phyloP scores from a whole-genome alignment of 2,888 invertebrate species.

The Scaptomyza reducta region DNA sequence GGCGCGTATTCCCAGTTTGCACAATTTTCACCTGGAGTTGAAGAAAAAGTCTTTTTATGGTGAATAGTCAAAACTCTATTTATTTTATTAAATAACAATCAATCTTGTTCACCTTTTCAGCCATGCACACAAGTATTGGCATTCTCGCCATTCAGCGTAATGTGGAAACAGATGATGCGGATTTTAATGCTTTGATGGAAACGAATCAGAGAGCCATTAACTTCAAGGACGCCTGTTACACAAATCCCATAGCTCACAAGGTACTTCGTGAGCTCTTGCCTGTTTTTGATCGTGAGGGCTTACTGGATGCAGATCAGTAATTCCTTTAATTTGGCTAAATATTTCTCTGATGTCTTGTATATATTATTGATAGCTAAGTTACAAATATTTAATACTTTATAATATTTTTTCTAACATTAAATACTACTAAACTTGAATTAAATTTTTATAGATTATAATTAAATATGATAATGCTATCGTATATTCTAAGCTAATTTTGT shows the following conservation, averaged over 20 bases:
- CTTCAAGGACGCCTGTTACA: constrained; percentile 78
- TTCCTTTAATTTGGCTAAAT: background rate
- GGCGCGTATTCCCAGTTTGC: constrained; percentile 78
- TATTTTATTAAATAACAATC: constrained; percentile 2
- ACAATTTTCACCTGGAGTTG: constrained; percentile 75
- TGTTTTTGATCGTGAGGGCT: constrained; percentile 77
- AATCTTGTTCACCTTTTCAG: constrained; percentile 46
- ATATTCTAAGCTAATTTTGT: too few species aligned
- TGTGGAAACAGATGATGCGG: constrained; percentile 81
- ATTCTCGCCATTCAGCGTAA: constrained; percentile 81
- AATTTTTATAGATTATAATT: too few species aligned
- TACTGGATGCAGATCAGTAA: constrained; percentile 79
- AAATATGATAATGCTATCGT: too few species aligned
- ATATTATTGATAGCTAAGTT: background rate
- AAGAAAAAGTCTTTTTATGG: constrained; percentile 81
- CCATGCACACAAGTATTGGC: constrained; percentile 76
- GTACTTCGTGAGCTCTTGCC: constrained; percentile 78
- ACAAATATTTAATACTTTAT: background rate
- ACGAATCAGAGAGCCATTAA: constrained; percentile 71
- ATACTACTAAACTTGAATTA: too few species aligned
- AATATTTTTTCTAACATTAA: background rate
- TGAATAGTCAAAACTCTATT: constrained; percentile 47
- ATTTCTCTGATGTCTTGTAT: constrained; percentile 44
- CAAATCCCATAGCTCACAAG: constrained; percentile 74
- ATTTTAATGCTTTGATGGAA: constrained; percentile 81